Evolutionary conservation across 2,113 vertebrate genomes (phyloP).

Genomic region (Hyperopisus bebe): DNA sequence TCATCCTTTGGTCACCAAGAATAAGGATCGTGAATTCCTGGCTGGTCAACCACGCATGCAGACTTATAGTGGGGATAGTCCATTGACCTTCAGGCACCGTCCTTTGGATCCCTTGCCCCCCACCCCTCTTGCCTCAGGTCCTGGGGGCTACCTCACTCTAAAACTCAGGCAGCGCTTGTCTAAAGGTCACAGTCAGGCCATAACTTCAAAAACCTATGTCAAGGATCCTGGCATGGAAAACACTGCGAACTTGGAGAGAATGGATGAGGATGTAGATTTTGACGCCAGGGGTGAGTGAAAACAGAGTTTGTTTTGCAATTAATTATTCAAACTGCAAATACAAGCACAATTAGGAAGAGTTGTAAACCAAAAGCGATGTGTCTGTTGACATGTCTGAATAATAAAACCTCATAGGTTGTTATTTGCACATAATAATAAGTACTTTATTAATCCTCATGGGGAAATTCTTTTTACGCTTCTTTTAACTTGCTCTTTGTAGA

Average conservation of each 20-base stretch:
- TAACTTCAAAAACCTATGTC: neutral
- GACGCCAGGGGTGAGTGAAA: constrained; percentile 69
- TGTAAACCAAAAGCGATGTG: neutral
- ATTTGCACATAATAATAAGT: neutral
- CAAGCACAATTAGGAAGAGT: neutral
- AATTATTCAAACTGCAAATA: neutral
- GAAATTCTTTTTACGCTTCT: no score
- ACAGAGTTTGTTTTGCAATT: neutral
- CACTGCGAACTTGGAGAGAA: constrained; percentile 28
- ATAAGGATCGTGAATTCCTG: neutral
- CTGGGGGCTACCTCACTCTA: neutral
- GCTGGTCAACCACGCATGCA: neutral
- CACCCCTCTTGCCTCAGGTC: neutral
- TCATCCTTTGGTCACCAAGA: neutral
- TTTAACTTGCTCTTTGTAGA: no score
- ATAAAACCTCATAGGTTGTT: neutral
- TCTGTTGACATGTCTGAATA: neutral
- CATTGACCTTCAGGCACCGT: constrained; percentile 21
- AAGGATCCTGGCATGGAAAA: constrained; percentile 22
- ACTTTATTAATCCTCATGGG: no score
- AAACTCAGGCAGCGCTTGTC: neutral
- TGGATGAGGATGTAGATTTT: constrained; percentile 67
- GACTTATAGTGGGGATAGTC: neutral
- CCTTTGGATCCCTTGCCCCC: neutral
- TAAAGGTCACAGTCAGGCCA: neutral